Conservation (phyloP, 1,140 invertebrate genomes). For the Parasteatoda tepidariorum region DNA sequence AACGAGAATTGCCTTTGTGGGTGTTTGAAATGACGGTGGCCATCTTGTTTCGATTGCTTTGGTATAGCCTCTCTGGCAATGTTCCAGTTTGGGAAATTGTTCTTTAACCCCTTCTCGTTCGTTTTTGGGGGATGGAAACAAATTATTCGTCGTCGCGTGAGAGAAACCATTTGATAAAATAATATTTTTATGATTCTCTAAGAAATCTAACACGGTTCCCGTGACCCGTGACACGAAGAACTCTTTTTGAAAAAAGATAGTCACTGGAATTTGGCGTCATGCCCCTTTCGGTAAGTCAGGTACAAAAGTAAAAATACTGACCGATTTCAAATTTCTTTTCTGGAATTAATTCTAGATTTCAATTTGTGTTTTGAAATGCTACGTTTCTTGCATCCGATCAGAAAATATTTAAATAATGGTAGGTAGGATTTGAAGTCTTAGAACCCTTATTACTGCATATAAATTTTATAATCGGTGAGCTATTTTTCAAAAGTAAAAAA, state of each 20-base stretch:
- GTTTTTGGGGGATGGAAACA: conserved; percentile 10
- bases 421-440: too few species aligned
- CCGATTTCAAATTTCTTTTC: too few species aligned
- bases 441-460: too few species aligned
- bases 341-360: too few species aligned
- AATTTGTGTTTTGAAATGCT: too few species aligned
- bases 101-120: conserved; percentile 17
- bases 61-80: conserved; percentile 10
- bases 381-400: too few species aligned
- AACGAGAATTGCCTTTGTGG: conserved; percentile 16
- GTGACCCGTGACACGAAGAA: neutral
- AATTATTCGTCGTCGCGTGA: conserved; percentile 21
- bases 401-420: too few species aligned
- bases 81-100: conserved; percentile 27
- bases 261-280: neutral
- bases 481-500: too few species aligned
- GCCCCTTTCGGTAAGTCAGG: too few species aligned
- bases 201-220: neutral
- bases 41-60: conserved; percentile 29
- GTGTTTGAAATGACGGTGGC: neutral
- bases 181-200: neutral
- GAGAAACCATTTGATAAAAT: neutral
- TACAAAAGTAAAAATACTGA: too few species aligned
- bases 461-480: too few species aligned
- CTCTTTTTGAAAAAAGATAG: too few species aligned